Evolutionary conservation across 1,140 invertebrate species (phyloP), one percentile per base, ranked within the genome.

Genomic region (Brachionus rubens): DNA sequence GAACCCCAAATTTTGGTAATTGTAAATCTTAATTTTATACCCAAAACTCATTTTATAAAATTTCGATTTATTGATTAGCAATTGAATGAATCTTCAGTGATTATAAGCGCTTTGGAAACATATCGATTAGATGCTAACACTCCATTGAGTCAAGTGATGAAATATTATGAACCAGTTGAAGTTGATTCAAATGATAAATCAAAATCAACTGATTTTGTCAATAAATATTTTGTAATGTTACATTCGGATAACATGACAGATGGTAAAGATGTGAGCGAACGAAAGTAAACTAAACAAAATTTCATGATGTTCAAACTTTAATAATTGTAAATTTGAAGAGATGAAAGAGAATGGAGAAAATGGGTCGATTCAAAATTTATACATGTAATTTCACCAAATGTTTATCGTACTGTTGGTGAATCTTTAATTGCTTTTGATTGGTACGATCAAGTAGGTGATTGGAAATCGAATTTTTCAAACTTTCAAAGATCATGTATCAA

Each of bases 171-270:
- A 14, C 68, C 62, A 26, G 50, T 76, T 1, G 78, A 80, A 46
- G 90, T 87, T 80, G 82, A 87, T 33, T 76, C 82, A 9, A 88
- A 92, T 41, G 83, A 88, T 41, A 90, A 89, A 19, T 88, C 88
- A 56, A 85, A 87, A 40, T 88, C 89, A 70, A 87, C 86, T 52
- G 65, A 79, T 68, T 91, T 94, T 78, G 88, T 94, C 79, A 98
- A 99, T 83, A 93, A 91, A 83, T 98, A 98, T 85, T 96, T 92
- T 81, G 81, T 98, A 0, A 98, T 98, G 94, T 90, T 88, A 81
- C 87, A 89, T 80, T 88, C 89, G 14, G 79, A 81, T 56, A 72
- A 77, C 12, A 46, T 77, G n/a, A 78, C 19, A 14, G 75, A 80
- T 26, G 21, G 62, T 6, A 75, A 80, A 40, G 78, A 81, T 70